Conservation (phyloP, 2,113 vertebrate genomes). For the Eulemur rufifrons region DNA sequence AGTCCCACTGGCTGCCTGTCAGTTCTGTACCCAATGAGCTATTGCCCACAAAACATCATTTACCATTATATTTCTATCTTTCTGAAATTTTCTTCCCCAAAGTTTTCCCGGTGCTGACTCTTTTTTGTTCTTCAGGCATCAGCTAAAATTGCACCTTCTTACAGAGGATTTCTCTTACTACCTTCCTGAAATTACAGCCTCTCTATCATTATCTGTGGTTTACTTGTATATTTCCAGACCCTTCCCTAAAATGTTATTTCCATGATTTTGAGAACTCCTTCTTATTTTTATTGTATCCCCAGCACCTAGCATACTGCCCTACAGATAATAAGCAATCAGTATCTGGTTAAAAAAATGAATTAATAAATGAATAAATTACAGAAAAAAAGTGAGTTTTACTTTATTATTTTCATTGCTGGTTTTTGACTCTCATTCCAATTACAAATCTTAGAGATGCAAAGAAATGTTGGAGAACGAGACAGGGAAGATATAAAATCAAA, state of each 20-base stretch:
- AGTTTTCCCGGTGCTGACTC: not conserved
- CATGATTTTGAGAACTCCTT: not conserved
- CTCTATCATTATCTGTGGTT: not conserved
- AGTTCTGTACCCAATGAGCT: not conserved
- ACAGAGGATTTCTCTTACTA: not conserved
- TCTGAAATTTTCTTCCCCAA: not conserved
- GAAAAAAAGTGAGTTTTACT: not conserved
- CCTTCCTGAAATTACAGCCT: not conserved
- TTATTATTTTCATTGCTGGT: not conserved
- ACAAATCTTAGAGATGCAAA: slow-evolving; percentile 39
- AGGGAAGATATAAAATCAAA: slow-evolving; percentile 45
- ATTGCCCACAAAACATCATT: not conserved
- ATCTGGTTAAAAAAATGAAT: not conserved
- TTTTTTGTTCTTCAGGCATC: not conserved
- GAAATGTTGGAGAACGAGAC: not conserved
- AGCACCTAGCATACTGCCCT: not conserved
- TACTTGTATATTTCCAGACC: not conserved
- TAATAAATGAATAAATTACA: not conserved
- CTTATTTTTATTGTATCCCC: not conserved
- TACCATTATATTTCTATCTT: not conserved
- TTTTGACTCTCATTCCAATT: slow-evolving; percentile 40
- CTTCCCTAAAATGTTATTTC: not conserved
- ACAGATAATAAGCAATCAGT: not conserved
- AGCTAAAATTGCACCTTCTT: not conserved
- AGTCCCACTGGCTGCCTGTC: not conserved